Evolutionary conservation across 2,888 invertebrate species (phyloP).

Genomic region (Clepsis dumicolana): DNA sequence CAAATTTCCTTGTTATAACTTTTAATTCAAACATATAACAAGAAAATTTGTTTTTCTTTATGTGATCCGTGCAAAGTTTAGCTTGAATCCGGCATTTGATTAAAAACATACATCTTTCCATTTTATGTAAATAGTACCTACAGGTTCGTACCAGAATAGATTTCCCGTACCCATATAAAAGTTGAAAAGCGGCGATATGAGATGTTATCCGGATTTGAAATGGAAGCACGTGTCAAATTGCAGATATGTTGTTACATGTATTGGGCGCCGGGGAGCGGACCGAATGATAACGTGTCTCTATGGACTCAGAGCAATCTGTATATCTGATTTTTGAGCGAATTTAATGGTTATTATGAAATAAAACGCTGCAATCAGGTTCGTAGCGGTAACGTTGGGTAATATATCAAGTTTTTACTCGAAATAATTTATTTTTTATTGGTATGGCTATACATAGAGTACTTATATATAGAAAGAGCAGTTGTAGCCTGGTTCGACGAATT

Average conservation of each 20-base stretch:
- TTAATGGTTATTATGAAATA: not conserved
- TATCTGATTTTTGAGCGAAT: not conserved
- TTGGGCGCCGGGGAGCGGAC: not conserved
- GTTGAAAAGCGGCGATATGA: conserved; percentile 11
- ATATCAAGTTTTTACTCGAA: too few relatives aligned
- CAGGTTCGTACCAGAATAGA: not conserved
- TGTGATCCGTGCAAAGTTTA: not conserved
- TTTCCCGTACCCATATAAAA: not conserved
- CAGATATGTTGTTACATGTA: conserved; percentile 8
- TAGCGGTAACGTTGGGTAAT: not conserved
- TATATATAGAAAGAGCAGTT: too few relatives aligned
- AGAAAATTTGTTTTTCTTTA: not conserved
- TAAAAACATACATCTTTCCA: not conserved
- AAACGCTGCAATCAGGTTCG: too few relatives aligned
- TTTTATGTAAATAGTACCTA: not conserved
- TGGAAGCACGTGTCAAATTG: conserved; percentile 15
- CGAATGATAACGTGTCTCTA: not conserved
- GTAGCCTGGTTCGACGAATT: too few relatives aligned
- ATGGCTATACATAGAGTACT: too few relatives aligned
- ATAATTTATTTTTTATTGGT: too few relatives aligned
- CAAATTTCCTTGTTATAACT: too few relatives aligned
- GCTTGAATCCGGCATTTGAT: not conserved
- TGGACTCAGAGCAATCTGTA: not conserved
- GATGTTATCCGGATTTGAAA: conserved; percentile 26
- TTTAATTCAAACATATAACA: too few relatives aligned